Evolutionary conservation across 2,888 invertebrate species (phyloP), one percentile per base, ranked within the genome.

Genomic region (Camponotus fellah): DNA sequence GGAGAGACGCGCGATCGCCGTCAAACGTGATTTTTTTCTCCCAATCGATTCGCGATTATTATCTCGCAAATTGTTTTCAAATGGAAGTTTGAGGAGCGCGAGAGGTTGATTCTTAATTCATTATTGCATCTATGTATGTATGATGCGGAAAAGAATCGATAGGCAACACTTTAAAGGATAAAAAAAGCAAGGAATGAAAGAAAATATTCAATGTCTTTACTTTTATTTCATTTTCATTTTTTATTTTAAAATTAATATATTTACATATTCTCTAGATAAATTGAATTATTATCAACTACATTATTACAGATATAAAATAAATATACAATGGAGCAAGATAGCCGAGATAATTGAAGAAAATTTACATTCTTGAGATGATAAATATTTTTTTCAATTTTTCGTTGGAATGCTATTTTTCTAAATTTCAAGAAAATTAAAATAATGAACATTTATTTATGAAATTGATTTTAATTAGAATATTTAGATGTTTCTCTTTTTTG

Each of bases 31-130:
- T 62, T 75, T 26, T 75, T 74, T 60, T 74, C n/a, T 3, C 10
- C 34, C 56, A 37, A 71, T 80, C 14, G 64, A 66, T 71, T 81
- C 26, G 40, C 77, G 62, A 75, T 75, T 82, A 65, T 82, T 82
- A 75, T 74, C 60, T 74, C 66, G 68, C 53, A 56, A 68, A 77
- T 77, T 43, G 68, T 32, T 68, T 58, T 68, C 32, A 32, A 58
- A 77, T 77, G 56, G 77, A 37, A 46, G 72, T 80, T 80, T 80
- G 46, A 80, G 3, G 43, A 12, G 34, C 49, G 75, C 46, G 12
- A 40, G 14, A 34, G 17, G 12, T 76, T 40, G 34, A 65, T 69
- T 43, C 34, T 60, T 21, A 43, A 71, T 62, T 34, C 46, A 17
- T 62, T 62, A 60, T 71, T 58, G 46, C 37, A n/a, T 6, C 17